Evolutionary conservation across 2,113 vertebrate species (phyloP), one percentile per base, ranked within the genome.

Genomic region (Pelmatolapia mariae): DNA sequence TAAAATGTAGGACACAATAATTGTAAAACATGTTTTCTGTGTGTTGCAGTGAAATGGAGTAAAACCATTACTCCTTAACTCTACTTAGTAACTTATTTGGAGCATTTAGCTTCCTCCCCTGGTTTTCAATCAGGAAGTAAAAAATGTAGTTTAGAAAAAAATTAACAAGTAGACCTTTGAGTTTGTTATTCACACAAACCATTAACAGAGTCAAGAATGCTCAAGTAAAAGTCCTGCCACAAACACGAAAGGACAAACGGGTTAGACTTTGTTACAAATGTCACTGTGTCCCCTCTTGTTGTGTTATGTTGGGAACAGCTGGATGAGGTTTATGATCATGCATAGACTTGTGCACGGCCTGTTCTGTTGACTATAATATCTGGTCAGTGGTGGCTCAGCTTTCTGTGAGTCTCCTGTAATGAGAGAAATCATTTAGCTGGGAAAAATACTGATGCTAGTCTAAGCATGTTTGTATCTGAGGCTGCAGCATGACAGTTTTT

Each of bases 351-450:
- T 38, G 19, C 33, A 22, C 3, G 18, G 61, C 0, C 61, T 66
- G 61, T 66, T 66, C 63, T 68, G 85, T 82, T 87, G 43, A 31
- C 73, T 54, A 7, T 78, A 36, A 18, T 71, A 43, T 57, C 26
- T 85, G 83, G 83, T 84, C 82, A 84, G 89, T 33, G 87, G 56
- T 76, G 18, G 50, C 54, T 89, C 86, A 83, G 54, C 81, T 81
- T 6, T 73, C 38, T 81, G 36, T 59, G 22, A 68, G 22, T 88
- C 80, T 84, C 85, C 56, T 43, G n/a, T 47, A 5, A 66, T 38
- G 33, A 47, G 45, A 8, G 71, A 76, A 76, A 29, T 50, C 10
- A 0, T 31, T 13, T 0, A n/a, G 45, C 45, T 78, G 45, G 26
- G 26, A 50, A n/a, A 47, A 29, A 76, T 29, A 76, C 6, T 3